phyloP scores from a whole-genome alignment of 2,113 vertebrate genomes.

The Paradisaea rubra region DNA sequence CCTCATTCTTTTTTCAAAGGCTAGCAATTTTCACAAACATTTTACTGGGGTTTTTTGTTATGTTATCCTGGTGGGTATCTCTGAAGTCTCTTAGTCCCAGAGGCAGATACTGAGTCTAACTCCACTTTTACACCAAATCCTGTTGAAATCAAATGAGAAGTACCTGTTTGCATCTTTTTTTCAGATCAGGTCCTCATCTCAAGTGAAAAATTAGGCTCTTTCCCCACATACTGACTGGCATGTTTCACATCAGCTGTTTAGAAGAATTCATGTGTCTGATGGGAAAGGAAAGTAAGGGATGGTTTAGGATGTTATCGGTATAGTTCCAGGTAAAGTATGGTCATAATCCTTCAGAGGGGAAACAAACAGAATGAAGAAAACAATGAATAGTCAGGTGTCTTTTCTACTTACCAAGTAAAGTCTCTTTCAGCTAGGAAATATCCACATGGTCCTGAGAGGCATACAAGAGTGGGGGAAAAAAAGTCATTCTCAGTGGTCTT shows the following conservation, averaged over 20 bases:
- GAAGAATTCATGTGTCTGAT: not conserved
- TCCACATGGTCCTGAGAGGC: not conserved
- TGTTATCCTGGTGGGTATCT: not conserved
- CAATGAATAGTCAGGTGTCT: rapidly evolving
- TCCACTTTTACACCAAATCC: not conserved
- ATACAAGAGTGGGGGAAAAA: not conserved
- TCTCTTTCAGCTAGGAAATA: not conserved
- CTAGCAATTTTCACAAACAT: not conserved
- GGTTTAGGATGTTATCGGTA: not conserved
- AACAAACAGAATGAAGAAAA: not conserved
- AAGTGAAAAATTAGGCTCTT: not conserved
- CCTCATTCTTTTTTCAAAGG: not conserved
- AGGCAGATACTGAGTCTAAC: not conserved
- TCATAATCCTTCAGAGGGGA: not conserved
- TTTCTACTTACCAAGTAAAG: not conserved
- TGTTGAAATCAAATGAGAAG: not conserved
- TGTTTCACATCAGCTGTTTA: not conserved
- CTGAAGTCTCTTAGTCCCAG: rapidly evolving
- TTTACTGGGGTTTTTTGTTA: not conserved
- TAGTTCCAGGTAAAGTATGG: not conserved
- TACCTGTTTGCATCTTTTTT: not conserved
- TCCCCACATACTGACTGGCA: not conserved
- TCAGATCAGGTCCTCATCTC: not conserved
- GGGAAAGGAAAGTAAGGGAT: not conserved
- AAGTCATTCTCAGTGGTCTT: not conserved